Conservation (phyloP, 2,888 invertebrate species). For the Falcaria lacertinaria region DNA sequence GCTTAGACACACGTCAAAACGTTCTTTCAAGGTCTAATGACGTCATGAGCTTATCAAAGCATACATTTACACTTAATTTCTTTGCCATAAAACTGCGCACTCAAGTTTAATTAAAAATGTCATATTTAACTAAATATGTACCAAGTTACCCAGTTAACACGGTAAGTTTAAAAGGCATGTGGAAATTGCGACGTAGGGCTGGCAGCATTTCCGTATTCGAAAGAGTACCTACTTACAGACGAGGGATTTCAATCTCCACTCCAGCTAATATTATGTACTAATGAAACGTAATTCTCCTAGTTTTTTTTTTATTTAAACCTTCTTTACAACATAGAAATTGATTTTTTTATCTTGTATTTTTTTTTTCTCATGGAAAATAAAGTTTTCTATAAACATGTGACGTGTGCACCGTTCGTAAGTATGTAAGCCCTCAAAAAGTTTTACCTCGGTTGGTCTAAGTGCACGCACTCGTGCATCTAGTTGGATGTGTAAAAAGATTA, state of each 20-base stretch:
- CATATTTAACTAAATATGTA: constrained; percentile 60
- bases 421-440: constrained; percentile 55
- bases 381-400: constrained; percentile 11
- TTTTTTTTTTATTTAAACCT: no score
- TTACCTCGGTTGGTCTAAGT: constrained; percentile 61
- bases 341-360: no score
- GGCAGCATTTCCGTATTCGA: constrained; percentile 64
- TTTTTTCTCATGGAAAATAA: no score
- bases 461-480: constrained; percentile 67
- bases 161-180: constrained; percentile 72
- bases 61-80: constrained; percentile 17
- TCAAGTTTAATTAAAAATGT: constrained; percentile 50
- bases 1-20: no score
- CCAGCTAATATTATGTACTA: no score
- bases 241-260: constrained; percentile 67
- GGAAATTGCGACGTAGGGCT: constrained; percentile 75
- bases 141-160: constrained; percentile 47
- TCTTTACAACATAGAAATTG: no score
- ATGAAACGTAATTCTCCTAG: no score
- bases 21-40: constrained; percentile 41
- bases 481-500: constrained; percentile 79
- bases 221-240: constrained; percentile 66
- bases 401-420: constrained; percentile 26
- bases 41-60: constrained; percentile 34
- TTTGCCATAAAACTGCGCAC: constrained; percentile 37